A percentile compares a stretch with the other conserved stretches of the same genome.
These are phyloP conservation scores for Cephus pulcher DNA, from an alignment of 2,888 invertebrate genomes.

Conservation along the genomic window DNA sequence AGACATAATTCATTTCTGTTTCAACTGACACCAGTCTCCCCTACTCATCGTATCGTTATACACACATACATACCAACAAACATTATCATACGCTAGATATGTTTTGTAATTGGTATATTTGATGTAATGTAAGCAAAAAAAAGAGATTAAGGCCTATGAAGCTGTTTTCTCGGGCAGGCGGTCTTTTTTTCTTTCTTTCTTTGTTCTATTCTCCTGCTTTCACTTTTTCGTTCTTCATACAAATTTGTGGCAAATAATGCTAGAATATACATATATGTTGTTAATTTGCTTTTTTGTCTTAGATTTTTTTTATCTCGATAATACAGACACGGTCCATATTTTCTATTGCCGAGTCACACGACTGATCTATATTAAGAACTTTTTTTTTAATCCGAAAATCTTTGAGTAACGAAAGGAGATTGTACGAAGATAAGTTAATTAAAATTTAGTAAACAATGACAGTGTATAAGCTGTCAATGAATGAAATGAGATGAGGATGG, in stretches of 20 bases:
- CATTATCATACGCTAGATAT: neutral
- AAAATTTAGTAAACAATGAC: neutral
- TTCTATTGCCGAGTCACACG: slow-evolving; percentile 24
- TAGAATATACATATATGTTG: neutral
- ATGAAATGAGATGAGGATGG: neutral
- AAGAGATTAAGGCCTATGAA: slow-evolving; percentile 23
- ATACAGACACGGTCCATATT: neutral
- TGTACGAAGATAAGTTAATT: neutral
- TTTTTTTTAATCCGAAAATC: slow-evolving; percentile 14
- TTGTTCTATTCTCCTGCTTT: neutral
- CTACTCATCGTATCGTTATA: neutral
- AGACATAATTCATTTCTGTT: no score
- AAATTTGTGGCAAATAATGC: neutral
- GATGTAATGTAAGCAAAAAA: slow-evolving; percentile 19
- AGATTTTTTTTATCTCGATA: neutral
- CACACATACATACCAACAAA: neutral
- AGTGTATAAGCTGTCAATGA: neutral
- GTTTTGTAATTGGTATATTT: neutral
- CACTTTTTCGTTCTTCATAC: neutral
- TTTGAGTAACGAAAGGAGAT: neutral
- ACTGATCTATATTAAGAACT: slow-evolving; percentile 39
- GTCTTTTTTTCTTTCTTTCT: neutral
- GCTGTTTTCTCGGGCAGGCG: slow-evolving; percentile 20
- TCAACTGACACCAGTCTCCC: no score
- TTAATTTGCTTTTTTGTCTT: neutral